Evolutionary conservation across 1,140 invertebrate genomes (phyloP).

Genomic region (Trichomalopsis sarcophagae): DNA sequence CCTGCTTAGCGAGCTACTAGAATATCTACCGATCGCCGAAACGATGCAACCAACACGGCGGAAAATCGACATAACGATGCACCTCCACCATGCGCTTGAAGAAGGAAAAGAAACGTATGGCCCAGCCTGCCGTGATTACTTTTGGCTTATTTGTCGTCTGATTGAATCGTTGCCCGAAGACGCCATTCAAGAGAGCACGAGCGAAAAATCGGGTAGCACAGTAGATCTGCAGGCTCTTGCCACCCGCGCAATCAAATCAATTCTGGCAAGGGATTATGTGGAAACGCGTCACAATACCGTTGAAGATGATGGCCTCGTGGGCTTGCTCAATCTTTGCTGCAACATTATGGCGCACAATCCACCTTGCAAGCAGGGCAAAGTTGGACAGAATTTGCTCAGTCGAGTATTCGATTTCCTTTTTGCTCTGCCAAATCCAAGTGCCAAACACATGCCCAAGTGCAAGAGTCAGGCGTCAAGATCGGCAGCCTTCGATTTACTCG

Average conservation of each 20-base stretch:
- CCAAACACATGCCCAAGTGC: constrained; percentile 92
- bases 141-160: constrained; percentile 91
- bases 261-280: constrained; percentile 85
- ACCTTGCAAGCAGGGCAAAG: constrained; percentile 87
- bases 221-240: constrained; percentile 87
- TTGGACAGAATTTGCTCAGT: constrained; percentile 84
- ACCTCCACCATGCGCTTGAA: constrained; percentile 79
- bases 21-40: constrained; percentile 87
- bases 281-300: constrained; percentile 87
- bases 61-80: constrained; percentile 69
- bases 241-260: constrained; percentile 83
- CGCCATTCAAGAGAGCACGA: constrained; percentile 81
- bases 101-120: constrained; percentile 94
- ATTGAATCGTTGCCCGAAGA: constrained; percentile 90
- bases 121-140: constrained; percentile 94
- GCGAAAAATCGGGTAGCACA: constrained; percentile 75
- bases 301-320: constrained; percentile 93
- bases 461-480: constrained; percentile 92
- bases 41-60: constrained; percentile 85
- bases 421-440: constrained; percentile 88
- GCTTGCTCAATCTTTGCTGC: constrained; percentile 89
- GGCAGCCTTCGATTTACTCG: constrained; percentile 91
- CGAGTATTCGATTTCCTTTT: constrained; percentile 92
- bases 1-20: constrained; percentile 86
- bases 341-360: constrained; percentile 92